Conservation (phyloP, 2,888 invertebrate species). For the Schizotus pectinicornis region DNA sequence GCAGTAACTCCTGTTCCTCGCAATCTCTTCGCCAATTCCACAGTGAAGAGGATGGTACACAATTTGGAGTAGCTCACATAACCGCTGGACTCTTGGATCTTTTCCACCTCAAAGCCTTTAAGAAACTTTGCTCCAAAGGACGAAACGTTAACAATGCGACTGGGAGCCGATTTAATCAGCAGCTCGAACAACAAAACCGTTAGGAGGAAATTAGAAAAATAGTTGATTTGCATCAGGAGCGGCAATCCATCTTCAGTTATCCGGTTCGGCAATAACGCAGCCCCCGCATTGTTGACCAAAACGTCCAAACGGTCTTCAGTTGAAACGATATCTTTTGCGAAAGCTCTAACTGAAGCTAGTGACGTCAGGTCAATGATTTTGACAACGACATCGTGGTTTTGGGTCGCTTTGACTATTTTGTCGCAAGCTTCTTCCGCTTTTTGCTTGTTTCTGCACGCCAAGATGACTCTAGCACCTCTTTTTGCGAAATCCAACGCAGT, state of each 20-base stretch:
- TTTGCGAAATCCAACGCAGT: background rate
- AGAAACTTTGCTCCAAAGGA: conserved; percentile 42
- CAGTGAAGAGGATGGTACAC: conserved; percentile 52
- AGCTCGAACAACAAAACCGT: conserved; percentile 65
- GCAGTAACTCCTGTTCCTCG: conserved; percentile 48
- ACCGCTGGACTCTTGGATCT: conserved; percentile 42
- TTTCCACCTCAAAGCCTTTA: conserved; percentile 42
- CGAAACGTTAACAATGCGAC: conserved; percentile 51
- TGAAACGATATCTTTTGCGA: conserved; percentile 67
- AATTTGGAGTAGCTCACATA: conserved; percentile 49
- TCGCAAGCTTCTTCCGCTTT: too few species aligned
- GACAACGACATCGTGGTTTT: conserved; percentile 52
- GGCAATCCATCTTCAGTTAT: conserved; percentile 71
- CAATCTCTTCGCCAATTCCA: conserved; percentile 49
- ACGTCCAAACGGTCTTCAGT: conserved; percentile 66
- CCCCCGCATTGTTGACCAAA: conserved; percentile 70
- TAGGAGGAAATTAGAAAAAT: conserved; percentile 75
- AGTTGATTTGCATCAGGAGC: conserved; percentile 72
- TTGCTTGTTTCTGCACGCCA: too few species aligned
- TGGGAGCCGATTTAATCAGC: conserved; percentile 51
- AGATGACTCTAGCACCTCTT: background rate
- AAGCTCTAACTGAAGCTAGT: conserved; percentile 64
- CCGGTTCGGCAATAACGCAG: too few species aligned
- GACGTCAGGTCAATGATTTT: conserved; percentile 64
- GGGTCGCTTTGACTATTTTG: conserved; percentile 38